phyloP scores from a whole-genome alignment of 1,140 invertebrate genomes.

The Brachionus plicatilis region DNA sequence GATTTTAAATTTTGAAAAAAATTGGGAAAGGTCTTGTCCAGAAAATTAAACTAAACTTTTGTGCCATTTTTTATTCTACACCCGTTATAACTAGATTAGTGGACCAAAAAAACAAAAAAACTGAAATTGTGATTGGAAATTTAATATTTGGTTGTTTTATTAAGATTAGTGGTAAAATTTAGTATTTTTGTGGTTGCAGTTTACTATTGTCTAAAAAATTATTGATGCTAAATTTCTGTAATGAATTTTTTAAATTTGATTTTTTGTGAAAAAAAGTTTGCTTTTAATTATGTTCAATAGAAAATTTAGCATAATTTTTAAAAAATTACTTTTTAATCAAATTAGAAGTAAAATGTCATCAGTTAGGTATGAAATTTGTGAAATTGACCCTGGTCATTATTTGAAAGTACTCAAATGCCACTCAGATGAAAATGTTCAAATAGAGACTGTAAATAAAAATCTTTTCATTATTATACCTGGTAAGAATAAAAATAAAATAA shows the following conservation, averaged over 20 bases:
- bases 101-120: no score
- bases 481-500: neutral
- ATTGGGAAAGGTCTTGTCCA: no score
- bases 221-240: no score
- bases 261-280: neutral
- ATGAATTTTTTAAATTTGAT: neutral
- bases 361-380: constrained; percentile 20
- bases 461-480: constrained; percentile 31
- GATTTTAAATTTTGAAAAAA: no score
- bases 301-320: neutral
- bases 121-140: no score
- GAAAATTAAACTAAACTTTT: no score
- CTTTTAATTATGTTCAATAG: neutral
- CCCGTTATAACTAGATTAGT: no score
- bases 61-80: no score
- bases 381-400: constrained; percentile 30
- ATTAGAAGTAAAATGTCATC: neutral
- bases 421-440: neutral
- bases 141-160: no score
- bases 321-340: neutral
- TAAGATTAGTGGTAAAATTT: no score
- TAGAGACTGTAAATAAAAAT: neutral
- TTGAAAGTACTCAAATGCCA: constrained; percentile 2
- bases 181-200: no score
- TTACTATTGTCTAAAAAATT: no score